Conservation (phyloP, 2,797 vertebrate genomes). For the Anguilla megastoma region DNA sequence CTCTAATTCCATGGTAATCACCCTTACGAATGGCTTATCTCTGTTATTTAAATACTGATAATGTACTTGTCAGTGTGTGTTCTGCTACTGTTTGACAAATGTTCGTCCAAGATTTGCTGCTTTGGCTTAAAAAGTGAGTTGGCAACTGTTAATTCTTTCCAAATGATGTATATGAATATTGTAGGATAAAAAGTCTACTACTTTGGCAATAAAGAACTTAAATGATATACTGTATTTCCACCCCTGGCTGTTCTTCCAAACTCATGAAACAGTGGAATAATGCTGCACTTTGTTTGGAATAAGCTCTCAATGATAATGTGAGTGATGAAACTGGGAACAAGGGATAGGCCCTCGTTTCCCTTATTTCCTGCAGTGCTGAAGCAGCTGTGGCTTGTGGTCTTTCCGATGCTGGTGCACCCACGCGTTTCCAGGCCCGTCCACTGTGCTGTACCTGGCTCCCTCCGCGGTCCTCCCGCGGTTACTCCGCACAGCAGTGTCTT, state of each 20-base stretch:
- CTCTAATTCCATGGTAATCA: not conserved
- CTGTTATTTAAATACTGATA: not conserved
- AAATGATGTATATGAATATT: not conserved
- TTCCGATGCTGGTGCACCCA: not conserved
- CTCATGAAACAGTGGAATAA: not conserved
- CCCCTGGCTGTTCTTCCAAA: not conserved
- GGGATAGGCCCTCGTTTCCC: not conserved
- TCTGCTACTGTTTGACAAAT: not conserved
- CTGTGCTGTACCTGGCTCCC: not conserved
- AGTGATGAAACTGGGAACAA: not conserved
- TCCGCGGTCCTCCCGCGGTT: not conserved
- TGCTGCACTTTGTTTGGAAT: not conserved
- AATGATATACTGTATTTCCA: not conserved
- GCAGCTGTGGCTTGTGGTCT: not conserved
- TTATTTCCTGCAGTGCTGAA: not conserved
- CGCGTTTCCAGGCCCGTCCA: not conserved
- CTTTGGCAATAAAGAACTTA: not conserved
- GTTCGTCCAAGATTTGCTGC: constrained; percentile 6
- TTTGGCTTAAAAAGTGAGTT: not conserved
- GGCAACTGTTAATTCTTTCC: not conserved
- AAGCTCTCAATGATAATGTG: not conserved
- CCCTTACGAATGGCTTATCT: not conserved
- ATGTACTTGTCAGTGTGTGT: not conserved
- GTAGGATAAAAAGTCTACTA: not conserved
- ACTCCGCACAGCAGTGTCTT: not conserved